Percentiles rank a stretch among this genome's conserved stretches.
Evolutionary conservation across 2,888 invertebrate species (phyloP).

Genomic region (Hanleya hanleyi): DNA sequence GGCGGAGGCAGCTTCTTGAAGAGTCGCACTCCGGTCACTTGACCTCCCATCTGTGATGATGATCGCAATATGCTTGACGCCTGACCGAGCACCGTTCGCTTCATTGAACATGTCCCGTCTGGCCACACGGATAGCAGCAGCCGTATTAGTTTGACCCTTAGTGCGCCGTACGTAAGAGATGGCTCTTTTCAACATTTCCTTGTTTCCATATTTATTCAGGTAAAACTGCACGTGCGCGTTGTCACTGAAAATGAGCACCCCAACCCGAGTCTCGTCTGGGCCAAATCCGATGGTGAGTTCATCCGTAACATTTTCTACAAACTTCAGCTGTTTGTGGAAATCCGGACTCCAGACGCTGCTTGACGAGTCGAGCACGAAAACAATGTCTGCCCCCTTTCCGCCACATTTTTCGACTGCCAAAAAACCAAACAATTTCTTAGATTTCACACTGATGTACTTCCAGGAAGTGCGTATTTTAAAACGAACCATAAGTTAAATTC

Average conservation of each 20-base stretch:
- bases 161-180: slow-evolving; percentile 38
- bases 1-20: slow-evolving; percentile 34
- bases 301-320: slow-evolving; percentile 48
- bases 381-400: slow-evolving; percentile 35
- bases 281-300: slow-evolving; percentile 50
- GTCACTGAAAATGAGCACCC: slow-evolving; percentile 50
- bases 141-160: slow-evolving; percentile 40
- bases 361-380: slow-evolving; percentile 52
- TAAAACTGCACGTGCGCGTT: slow-evolving; percentile 42
- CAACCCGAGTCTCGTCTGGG: slow-evolving; percentile 46
- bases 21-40: slow-evolving; percentile 30
- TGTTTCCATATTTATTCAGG: slow-evolving; percentile 38
- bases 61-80: slow-evolving; percentile 41
- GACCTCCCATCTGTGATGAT: slow-evolving; percentile 50
- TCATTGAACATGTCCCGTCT: slow-evolving; percentile 41
- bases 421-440: too few species aligned
- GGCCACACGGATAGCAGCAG: slow-evolving; percentile 33
- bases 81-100: slow-evolving; percentile 38
- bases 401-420: too few species aligned
- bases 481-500: too few species aligned
- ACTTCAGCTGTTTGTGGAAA: slow-evolving; percentile 46
- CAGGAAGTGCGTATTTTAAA: too few species aligned
- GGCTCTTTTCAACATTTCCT: slow-evolving; percentile 29
- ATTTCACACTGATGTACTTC: too few species aligned
- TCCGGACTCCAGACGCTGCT: slow-evolving; percentile 49